Evolutionary conservation across 2,888 invertebrate species (phyloP).

Genomic region (Palloptera scutellata): DNA sequence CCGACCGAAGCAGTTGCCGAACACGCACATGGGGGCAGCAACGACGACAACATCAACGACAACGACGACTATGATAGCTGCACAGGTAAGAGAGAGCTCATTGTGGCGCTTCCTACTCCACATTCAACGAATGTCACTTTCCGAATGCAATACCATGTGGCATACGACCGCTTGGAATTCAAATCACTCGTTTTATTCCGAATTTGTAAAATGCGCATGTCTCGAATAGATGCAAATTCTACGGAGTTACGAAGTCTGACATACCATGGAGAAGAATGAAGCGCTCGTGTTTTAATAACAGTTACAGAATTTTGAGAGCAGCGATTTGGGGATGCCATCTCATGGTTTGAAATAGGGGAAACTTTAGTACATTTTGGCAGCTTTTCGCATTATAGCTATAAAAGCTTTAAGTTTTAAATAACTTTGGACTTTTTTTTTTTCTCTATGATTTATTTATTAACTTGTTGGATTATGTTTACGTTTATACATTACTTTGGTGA

Average conservation of each 20-base stretch:
- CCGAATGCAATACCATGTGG: neutral
- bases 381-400: too few relatives aligned
- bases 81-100: neutral
- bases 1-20: constrained; percentile 27
- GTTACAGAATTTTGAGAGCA: too few relatives aligned
- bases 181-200: constrained; percentile 39
- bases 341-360: too few relatives aligned
- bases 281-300: too few relatives aligned
- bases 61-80: constrained; percentile 20
- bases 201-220: constrained; percentile 48
- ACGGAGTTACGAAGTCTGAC: constrained; percentile 26
- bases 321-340: too few relatives aligned
- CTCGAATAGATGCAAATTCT: constrained; percentile 49
- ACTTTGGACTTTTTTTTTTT: too few relatives aligned
- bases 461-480: too few relatives aligned
- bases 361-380: too few relatives aligned
- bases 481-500: too few relatives aligned
- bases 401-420: too few relatives aligned
- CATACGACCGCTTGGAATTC: neutral
- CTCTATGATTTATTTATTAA: too few relatives aligned
- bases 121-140: neutral
- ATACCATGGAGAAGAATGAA: too few relatives aligned
- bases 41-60: constrained; percentile 32
- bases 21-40: constrained; percentile 27
- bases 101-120: neutral